These are phyloP conservation scores for Drosophila repletoides DNA, from an alignment of 1,140 invertebrate genomes.

Conservation along the genomic window DNA sequence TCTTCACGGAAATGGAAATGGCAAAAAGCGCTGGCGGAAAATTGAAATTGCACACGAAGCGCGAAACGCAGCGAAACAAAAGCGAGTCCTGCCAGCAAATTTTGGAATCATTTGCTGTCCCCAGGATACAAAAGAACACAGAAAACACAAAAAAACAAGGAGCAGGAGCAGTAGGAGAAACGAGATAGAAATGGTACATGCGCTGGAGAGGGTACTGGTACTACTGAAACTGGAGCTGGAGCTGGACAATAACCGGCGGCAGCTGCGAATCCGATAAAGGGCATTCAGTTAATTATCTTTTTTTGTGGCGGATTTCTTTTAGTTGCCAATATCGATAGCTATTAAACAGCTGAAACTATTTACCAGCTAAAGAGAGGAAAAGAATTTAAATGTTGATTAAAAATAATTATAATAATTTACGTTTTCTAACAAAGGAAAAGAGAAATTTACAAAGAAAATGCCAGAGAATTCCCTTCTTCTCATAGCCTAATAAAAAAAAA, in stretches of 20 bases:
- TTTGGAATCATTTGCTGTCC: constrained; percentile 43
- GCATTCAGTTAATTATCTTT: constrained; percentile 56
- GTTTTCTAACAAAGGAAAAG: no score
- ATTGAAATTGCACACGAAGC: constrained; percentile 63
- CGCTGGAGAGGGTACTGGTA: not conserved
- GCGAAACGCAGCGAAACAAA: constrained; percentile 37
- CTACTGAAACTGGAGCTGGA: constrained; percentile 10
- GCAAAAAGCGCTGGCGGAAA: constrained; percentile 74
- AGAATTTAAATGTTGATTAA: no score
- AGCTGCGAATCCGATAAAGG: constrained; percentile 20
- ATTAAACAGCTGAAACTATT: no score
- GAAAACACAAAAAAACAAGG: constrained; percentile 4
- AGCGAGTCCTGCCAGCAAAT: constrained; percentile 27
- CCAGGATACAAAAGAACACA: constrained; percentile 26
- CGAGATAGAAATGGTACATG: constrained; percentile 47
- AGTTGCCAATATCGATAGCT: no score
- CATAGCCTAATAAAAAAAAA: no score
- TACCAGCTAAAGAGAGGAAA: no score
- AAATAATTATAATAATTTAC: no score
- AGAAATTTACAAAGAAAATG: no score
- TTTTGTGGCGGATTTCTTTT: no score
- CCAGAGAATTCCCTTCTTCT: no score
- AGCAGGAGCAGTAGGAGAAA: no score
- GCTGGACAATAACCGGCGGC: constrained; percentile 26
- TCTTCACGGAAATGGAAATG: no score